A percentile compares a stretch with the other conserved stretches of the same genome.
phyloP scores from a whole-genome alignment of 2,888 invertebrate species.

The Amblyjoppa proteus region DNA sequence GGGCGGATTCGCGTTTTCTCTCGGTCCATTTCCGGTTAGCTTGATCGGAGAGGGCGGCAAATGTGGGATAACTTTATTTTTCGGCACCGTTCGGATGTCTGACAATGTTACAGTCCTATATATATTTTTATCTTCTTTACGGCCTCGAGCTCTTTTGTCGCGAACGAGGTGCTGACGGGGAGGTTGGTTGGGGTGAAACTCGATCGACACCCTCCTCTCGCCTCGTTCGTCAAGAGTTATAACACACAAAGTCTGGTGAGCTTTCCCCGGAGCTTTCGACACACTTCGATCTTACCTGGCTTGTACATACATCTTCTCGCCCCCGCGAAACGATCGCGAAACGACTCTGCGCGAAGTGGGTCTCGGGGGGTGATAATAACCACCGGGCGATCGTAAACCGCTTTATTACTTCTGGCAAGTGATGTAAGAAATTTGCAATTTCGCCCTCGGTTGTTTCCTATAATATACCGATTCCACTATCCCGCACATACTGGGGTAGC shows the following conservation, averaged over 20 bases:
- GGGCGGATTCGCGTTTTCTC: slow-evolving; percentile 23
- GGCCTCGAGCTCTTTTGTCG: neutral
- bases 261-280: neutral
- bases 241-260: neutral
- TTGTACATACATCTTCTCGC: neutral
- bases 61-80: slow-evolving; percentile 47
- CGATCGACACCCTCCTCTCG: neutral
- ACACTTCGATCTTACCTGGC: slow-evolving; percentile 9
- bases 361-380: slow-evolving; percentile 46
- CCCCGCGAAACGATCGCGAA: slow-evolving; percentile 10
- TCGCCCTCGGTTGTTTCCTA: neutral
- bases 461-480: neutral
- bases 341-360: slow-evolving; percentile 30
- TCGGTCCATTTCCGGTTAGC: slow-evolving; percentile 23
- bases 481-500: neutral
- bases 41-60: neutral
- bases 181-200: neutral
- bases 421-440: slow-evolving; percentile 69
- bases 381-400: slow-evolving; percentile 60
- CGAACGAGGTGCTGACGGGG: neutral
- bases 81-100: slow-evolving; percentile 8
- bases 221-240: slow-evolving; percentile 31
- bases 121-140: slow-evolving; percentile 17
- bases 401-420: slow-evolving; percentile 60
- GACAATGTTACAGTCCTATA: neutral